Percentiles rank a stretch among this genome's conserved stretches.
phyloP scores from a whole-genome alignment of 2,797 vertebrate species.

The Catamblyrhynchus diadema region DNA sequence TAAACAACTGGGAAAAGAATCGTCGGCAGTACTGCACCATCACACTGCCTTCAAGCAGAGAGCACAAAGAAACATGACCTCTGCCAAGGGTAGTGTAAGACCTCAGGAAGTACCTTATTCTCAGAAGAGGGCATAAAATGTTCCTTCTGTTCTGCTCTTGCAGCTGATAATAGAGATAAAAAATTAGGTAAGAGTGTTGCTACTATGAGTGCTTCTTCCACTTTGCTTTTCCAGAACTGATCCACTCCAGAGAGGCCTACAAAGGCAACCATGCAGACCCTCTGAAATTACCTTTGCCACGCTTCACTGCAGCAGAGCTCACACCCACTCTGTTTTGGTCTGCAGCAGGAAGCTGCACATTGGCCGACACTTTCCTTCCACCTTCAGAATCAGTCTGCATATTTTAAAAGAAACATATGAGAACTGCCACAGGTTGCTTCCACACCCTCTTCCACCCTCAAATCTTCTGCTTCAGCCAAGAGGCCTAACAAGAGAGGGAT shows the following conservation, averaged over 20 bases:
- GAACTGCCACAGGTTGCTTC: background rate
- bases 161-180: background rate
- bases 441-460: accelerated
- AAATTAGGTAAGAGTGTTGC: background rate
- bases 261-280: background rate
- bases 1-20: background rate
- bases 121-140: background rate
- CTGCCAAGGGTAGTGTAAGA: background rate
- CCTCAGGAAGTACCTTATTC: background rate
- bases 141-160: background rate
- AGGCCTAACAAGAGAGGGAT: background rate
- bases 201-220: background rate
- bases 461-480: background rate
- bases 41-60: background rate
- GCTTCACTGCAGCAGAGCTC: background rate
- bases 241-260: background rate
- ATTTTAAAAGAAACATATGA: background rate
- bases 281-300: background rate
- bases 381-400: background rate
- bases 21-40: background rate
- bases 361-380: accelerated
- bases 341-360: background rate
- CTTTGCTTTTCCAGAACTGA: background rate
- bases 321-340: accelerated
- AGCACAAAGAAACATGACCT: accelerated